Conservation (phyloP, 1,140 invertebrate species). For the Aplysia californica region DNA sequence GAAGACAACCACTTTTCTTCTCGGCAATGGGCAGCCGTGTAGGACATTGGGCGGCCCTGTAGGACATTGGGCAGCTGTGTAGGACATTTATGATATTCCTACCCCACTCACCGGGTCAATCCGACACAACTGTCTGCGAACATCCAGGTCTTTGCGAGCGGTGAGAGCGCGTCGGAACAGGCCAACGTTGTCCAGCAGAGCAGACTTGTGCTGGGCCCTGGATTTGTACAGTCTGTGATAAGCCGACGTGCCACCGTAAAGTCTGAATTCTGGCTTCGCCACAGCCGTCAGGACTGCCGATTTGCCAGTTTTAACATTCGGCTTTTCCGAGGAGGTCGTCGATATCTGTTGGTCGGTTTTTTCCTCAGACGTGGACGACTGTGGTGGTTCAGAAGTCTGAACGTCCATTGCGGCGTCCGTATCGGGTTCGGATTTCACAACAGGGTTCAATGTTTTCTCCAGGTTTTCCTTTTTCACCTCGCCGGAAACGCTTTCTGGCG, state of each 20-base stretch:
- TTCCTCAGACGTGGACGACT: no score
- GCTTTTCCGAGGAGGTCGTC: no score
- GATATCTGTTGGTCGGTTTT: no score
- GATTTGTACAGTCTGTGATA: slow-evolving; percentile 9
- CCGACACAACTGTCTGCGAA: slow-evolving; percentile 62
- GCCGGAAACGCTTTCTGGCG: background rate
- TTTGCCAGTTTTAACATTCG: background rate
- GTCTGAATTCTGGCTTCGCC: slow-evolving; percentile 8
- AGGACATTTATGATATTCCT: background rate
- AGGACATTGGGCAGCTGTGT: background rate
- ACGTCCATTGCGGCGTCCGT: no score
- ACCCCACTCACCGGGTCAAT: slow-evolving; percentile 54
- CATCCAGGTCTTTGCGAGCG: slow-evolving; percentile 63
- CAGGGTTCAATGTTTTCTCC: no score
- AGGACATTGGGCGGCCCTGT: background rate
- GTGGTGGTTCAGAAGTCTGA: no score
- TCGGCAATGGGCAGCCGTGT: background rate
- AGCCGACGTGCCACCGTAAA: slow-evolving; percentile 17
- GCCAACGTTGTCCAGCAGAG: slow-evolving; percentile 56
- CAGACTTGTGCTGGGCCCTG: slow-evolving; percentile 38
- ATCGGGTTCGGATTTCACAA: no score
- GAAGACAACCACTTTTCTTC: background rate
- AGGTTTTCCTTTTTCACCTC: background rate
- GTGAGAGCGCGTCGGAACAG: slow-evolving; percentile 61
- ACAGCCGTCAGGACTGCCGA: background rate